These are phyloP conservation scores for Apteryx mantelli DNA, from an alignment of 2,113 vertebrate species.

Conservation along the genomic window DNA sequence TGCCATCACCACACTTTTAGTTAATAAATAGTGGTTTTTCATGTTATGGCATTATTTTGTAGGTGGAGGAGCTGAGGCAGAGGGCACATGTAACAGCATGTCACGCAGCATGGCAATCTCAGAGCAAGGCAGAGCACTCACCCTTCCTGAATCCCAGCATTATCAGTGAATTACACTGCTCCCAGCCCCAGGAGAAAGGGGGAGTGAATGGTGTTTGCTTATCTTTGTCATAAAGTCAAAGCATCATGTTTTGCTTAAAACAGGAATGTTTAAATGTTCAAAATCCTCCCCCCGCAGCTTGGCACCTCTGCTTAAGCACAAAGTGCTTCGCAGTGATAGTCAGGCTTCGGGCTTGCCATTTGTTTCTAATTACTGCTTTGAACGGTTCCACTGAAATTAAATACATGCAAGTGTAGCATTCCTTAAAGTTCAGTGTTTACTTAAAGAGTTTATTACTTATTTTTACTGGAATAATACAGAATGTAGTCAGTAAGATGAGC, in stretches of 20 bases:
- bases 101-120: neutral
- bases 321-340: neutral
- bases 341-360: neutral
- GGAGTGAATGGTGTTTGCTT: neutral
- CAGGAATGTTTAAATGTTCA: neutral
- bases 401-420: conserved; percentile 54
- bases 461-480: conserved; percentile 65
- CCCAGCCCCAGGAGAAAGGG: neutral
- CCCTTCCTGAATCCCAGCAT: neutral
- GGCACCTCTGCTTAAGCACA: neutral
- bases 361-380: conserved; percentile 63
- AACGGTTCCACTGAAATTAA: conserved; percentile 42
- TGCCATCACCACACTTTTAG: neutral
- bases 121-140: fast-evolving
- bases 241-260: conserved; percentile 15
- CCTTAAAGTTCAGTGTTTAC: conserved; percentile 55
- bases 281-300: neutral
- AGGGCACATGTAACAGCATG: fast-evolving
- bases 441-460: conserved; percentile 67
- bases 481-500: conserved; percentile 47
- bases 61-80: neutral
- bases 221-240: neutral
- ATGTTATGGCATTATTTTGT: neutral
- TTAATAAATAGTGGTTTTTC: neutral
- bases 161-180: neutral